phyloP scores from a whole-genome alignment of 2,113 vertebrate genomes.

The Meles meles region DNA sequence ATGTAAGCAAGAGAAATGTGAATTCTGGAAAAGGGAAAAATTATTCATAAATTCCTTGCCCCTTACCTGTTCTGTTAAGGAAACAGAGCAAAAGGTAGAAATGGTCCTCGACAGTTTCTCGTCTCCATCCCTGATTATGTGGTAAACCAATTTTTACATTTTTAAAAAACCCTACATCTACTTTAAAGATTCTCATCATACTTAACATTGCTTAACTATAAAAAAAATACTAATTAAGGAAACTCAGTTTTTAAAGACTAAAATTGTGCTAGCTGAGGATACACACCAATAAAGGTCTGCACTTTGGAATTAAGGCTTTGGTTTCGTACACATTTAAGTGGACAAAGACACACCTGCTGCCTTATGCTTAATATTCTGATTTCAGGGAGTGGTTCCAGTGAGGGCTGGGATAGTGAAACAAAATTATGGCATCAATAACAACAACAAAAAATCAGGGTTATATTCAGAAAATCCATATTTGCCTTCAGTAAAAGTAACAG shows the following conservation, averaged over 20 bases:
- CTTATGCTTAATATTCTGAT: not conserved
- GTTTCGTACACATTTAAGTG: not conserved
- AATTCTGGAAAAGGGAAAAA: not conserved
- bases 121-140: not conserved
- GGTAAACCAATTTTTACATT: slow-evolving; percentile 31
- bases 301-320: not conserved
- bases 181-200: not conserved
- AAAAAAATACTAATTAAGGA: not conserved
- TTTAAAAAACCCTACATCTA: slow-evolving; percentile 11
- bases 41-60: not conserved
- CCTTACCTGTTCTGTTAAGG: not conserved
- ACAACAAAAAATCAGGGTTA: not conserved
- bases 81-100: not conserved
- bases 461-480: not conserved
- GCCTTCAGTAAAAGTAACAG: not conserved
- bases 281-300: not conserved
- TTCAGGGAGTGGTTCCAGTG: not conserved
- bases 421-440: not conserved
- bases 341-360: not conserved
- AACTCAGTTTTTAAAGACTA: slow-evolving; percentile 55
- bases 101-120: not conserved
- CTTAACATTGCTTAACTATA: not conserved
- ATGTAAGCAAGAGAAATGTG: not conserved
- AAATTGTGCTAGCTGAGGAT: not conserved
- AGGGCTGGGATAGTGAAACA: not conserved